Evolutionary conservation across 2,888 invertebrate species (phyloP), one percentile per base, ranked within the genome.

Genomic region (Parnassius glacialis): DNA sequence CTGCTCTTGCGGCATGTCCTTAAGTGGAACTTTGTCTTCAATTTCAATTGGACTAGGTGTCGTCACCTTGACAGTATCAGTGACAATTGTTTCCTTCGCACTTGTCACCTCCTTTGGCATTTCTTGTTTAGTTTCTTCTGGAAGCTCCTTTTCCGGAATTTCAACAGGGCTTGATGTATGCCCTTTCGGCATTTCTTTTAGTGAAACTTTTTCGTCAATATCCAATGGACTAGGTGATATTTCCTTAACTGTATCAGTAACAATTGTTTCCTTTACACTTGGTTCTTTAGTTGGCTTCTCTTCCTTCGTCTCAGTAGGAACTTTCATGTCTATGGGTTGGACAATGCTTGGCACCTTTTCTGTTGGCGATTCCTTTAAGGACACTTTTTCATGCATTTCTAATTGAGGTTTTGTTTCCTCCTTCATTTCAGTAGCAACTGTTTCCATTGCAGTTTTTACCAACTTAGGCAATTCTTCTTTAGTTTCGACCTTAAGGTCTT

Each of bases 311-410:
- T 9, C 43, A 42, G 2, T 10, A 10, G 7, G 41, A 7, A 41
- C 7, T 0, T 56, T 43, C 9, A 16, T 50, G 2, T 11, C 50
- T 1, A 42, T 1, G 1, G 41, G 11, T 11, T 64, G 20, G 0
- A 10, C 25, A 1, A 65, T 55, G 2, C 62, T 64, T 2, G 64
- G 52, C 16, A 41, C 10, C 20, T 66, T 66, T 10, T 65, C 59
- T 0, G 42, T 20, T 0, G 16, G 41, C 45, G 59, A 43, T 13
- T 52, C 53, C 11, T 12, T 9, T 9, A 60, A 67, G 1, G 67
- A 59, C 43, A 3, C 60, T 11, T 61, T 66, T 59, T 62, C 9
- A 65, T 65, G 16, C 57, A 20, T 20, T 20, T n/a, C 3, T 2
- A 13, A 10, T 10, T 42, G n/a, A 10, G 16, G 42, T 2, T 10